Evolutionary conservation across 2,797 vertebrate genomes (phyloP).

Genomic region (Dermochelys coriacea): DNA sequence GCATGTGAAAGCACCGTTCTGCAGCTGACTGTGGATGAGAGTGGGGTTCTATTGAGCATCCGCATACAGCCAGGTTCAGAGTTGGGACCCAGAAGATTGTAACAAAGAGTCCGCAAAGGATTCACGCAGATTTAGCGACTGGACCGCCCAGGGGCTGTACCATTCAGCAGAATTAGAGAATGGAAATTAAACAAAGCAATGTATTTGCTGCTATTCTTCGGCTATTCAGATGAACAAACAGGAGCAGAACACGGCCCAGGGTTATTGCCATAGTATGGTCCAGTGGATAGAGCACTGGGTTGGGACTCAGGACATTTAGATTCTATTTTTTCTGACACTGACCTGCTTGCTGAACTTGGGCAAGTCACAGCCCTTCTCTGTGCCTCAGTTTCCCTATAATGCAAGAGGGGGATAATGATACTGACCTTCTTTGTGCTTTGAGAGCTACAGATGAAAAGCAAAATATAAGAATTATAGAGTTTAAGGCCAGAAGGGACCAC

Average conservation of each 20-base stretch:
- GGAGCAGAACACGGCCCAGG: not conserved
- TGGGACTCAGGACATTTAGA: not conserved
- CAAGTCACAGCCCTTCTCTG: accelerated
- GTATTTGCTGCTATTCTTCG: not conserved
- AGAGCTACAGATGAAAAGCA: accelerated
- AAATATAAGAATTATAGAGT: not conserved
- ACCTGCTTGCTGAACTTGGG: not conserved
- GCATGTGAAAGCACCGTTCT: not conserved
- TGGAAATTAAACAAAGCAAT: not conserved
- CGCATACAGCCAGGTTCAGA: not conserved
- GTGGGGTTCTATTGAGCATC: accelerated
- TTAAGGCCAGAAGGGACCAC: not conserved
- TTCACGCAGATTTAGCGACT: not conserved
- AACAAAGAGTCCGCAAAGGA: not conserved
- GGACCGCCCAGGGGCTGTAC: not conserved
- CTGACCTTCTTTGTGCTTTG: accelerated
- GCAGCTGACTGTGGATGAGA: not conserved
- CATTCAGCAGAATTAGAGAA: not conserved
- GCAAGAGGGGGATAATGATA: not conserved
- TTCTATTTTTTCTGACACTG: not conserved
- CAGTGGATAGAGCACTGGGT: not conserved
- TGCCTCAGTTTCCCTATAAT: conserved; percentile 19
- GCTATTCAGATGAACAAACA: not conserved
- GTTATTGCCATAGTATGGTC: not conserved
- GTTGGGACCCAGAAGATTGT: not conserved